phyloP scores from a whole-genome alignment of 2,797 vertebrate species.

The Melanotaenia trifasciata region DNA sequence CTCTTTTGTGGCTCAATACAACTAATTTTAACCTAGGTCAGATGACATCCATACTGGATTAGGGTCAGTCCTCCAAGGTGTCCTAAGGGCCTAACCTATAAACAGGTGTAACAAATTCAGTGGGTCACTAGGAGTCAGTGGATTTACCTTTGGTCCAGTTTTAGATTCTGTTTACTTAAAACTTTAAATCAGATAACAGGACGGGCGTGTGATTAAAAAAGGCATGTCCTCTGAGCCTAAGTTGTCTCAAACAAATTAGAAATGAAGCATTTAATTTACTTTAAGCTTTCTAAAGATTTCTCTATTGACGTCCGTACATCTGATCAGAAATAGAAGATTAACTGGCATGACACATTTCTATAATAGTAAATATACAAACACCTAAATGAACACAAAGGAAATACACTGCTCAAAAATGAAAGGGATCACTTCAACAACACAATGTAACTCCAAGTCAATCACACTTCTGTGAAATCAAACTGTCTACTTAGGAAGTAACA shows the following conservation, averaged over 20 bases:
- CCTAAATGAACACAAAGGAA: not conserved
- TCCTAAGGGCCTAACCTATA: slow-evolving; percentile 12
- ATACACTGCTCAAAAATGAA: no score
- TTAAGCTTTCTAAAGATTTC: not conserved
- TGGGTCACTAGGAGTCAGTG: slow-evolving; percentile 24
- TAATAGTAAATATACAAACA: no score
- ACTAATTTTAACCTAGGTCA: not conserved
- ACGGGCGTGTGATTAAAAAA: not conserved
- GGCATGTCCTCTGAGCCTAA: not conserved
- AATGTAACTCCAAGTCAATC: no score
- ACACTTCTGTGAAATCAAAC: no score
- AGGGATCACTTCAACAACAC: no score
- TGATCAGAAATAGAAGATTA: not conserved
- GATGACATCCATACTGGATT: not conserved
- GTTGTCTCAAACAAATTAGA: not conserved
- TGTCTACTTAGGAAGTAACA: no score
- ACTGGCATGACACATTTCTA: slow-evolving; percentile 1
- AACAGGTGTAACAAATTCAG: slow-evolving; percentile 27
- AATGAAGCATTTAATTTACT: slow-evolving; percentile 2
- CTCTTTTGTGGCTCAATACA: not conserved
- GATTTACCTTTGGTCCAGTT: slow-evolving; percentile 35
- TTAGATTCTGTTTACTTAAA: slow-evolving; percentile 20
- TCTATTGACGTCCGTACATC: not conserved
- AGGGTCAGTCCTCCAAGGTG: not conserved
- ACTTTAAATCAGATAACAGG: slow-evolving; percentile 6